phyloP scores from a whole-genome alignment of 1,140 invertebrate species.

The Drosophila sp. region DNA sequence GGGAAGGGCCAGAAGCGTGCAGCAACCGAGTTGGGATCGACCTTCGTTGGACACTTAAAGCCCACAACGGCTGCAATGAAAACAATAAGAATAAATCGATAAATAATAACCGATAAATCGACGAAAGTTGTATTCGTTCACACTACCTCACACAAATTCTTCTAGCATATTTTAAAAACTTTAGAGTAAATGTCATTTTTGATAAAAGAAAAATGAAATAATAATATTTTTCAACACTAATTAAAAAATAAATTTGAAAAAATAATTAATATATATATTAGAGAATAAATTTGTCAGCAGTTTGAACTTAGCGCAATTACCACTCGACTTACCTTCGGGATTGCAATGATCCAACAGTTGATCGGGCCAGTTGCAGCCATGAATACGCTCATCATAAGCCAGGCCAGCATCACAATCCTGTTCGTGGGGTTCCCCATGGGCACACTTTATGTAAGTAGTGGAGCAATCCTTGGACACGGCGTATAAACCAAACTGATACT shows the following conservation, averaged over 20 bases:
- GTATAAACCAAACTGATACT: slow-evolving; percentile 95
- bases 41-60: slow-evolving; percentile 93
- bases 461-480: slow-evolving; percentile 91
- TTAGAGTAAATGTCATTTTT: too few species aligned
- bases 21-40: slow-evolving; percentile 90
- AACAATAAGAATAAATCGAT: too few species aligned
- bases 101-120: too few species aligned
- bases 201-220: too few species aligned
- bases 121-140: too few species aligned
- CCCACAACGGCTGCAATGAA: slow-evolving; percentile 89
- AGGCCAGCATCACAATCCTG: slow-evolving; percentile 93
- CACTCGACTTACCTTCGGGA: slow-evolving; percentile 91
- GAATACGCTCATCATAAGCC: slow-evolving; percentile 94
- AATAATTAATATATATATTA: too few species aligned
- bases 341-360: slow-evolving; percentile 93
- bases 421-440: slow-evolving; percentile 91
- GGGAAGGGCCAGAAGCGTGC: slow-evolving; percentile 96
- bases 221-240: too few species aligned
- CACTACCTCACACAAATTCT: too few species aligned
- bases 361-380: slow-evolving; percentile 97
- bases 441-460: slow-evolving; percentile 94
- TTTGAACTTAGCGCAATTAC: too few species aligned
- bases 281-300: too few species aligned
- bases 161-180: too few species aligned
- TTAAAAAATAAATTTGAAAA: too few species aligned